Conservation (phyloP, 2,797 vertebrate species). For the Sylvia borin region DNA sequence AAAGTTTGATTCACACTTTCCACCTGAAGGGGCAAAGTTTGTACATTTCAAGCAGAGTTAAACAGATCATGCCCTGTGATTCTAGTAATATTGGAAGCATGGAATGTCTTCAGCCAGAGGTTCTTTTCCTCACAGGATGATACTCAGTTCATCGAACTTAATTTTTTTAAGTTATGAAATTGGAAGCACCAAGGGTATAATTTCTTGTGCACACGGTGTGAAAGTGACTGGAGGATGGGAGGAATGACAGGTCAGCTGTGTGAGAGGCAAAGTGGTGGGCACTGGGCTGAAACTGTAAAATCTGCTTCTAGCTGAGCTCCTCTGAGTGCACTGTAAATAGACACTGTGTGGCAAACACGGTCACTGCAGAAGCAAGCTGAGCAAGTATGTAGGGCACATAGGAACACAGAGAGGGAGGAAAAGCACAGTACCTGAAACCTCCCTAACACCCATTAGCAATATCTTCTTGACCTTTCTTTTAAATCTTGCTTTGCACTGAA, state of each 20-base stretch:
- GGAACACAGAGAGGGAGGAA: not conserved
- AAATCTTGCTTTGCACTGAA: not conserved
- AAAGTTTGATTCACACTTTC: not conserved
- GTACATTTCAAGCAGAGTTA: not conserved
- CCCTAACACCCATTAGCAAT: not conserved
- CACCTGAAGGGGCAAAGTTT: not conserved
- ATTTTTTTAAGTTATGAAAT: not conserved
- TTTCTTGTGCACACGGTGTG: not conserved
- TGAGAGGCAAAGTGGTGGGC: not conserved
- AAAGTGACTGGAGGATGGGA: not conserved
- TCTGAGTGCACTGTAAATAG: not conserved
- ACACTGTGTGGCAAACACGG: rapidly evolving
- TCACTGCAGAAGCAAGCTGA: not conserved
- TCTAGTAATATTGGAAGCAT: not conserved
- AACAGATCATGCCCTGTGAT: not conserved
- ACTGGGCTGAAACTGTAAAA: not conserved
- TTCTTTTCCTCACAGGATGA: not conserved
- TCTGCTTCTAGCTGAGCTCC: not conserved
- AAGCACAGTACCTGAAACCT: not conserved
- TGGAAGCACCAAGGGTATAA: not conserved
- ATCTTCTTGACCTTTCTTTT: not conserved
- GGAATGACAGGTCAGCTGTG: not conserved
- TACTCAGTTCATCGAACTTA: not conserved
- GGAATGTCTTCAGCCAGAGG: not conserved
- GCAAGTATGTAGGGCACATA: not conserved